These are phyloP conservation scores for Dione juno DNA, from an alignment of 2,888 invertebrate genomes.

Conservation along the genomic window DNA sequence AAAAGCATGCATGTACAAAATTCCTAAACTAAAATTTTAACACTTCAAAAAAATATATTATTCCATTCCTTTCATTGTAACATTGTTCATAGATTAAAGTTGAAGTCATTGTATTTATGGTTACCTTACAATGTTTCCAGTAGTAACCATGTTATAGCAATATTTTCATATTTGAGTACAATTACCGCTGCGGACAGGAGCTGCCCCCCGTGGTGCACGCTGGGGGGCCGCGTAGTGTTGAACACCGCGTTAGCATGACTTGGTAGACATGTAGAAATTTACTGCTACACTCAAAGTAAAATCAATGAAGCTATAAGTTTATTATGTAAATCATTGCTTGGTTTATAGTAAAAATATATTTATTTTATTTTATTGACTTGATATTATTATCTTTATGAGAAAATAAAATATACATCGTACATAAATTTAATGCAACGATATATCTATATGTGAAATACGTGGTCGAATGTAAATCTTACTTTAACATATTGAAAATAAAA, in stretches of 20 bases:
- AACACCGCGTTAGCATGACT: conserved; percentile 34
- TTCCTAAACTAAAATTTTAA: too few relatives aligned
- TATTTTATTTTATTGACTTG: too few relatives aligned
- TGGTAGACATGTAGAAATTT: conserved; percentile 22
- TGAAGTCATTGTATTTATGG: conserved; percentile 20
- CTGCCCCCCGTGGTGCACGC: conserved; percentile 69
- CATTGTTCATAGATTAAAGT: neutral
- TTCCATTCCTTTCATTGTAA: too few relatives aligned
- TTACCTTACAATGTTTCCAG: conserved; percentile 48
- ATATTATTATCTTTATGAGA: too few relatives aligned
- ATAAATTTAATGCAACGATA: too few relatives aligned
- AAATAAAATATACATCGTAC: too few relatives aligned
- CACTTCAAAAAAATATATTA: too few relatives aligned
- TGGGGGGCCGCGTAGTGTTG: conserved; percentile 57
- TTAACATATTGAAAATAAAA: too few relatives aligned
- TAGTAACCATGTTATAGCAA: conserved; percentile 62
- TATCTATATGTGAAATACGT: neutral
- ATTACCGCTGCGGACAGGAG: conserved; percentile 68
- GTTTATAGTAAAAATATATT: too few relatives aligned
- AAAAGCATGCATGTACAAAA: too few relatives aligned
- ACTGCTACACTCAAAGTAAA: conserved; percentile 10
- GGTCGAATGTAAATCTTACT: too few relatives aligned
- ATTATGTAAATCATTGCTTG: neutral
- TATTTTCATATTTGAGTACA: conserved; percentile 68
- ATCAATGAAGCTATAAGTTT: neutral